These are phyloP conservation scores for Calliopum simillimum DNA, from an alignment of 2,888 invertebrate genomes.

Conservation along the genomic window DNA sequence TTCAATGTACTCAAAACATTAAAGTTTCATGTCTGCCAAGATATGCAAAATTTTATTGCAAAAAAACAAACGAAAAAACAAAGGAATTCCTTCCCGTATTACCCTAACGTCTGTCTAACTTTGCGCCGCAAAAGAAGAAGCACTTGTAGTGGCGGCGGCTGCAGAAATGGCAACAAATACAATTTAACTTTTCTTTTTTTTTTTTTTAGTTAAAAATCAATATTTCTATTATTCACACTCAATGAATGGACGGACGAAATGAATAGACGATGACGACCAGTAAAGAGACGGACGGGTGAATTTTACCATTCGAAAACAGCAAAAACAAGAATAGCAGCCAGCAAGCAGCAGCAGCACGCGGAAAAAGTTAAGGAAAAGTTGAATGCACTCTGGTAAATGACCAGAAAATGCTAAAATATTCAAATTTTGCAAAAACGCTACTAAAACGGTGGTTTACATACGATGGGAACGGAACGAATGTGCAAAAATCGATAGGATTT, in stretches of 20 bases:
- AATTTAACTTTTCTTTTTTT: no score
- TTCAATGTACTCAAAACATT: background rate
- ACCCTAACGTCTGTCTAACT: background rate
- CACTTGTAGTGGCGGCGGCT: background rate
- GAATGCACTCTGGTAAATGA: constrained; percentile 1
- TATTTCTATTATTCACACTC: constrained; percentile 6
- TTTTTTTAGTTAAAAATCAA: constrained; percentile 17
- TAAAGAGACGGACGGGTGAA: no score
- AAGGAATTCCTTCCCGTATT: background rate
- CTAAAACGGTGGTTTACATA: no score
- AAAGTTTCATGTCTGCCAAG: background rate
- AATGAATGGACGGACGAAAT: background rate
- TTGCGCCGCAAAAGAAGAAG: background rate
- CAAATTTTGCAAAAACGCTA: background rate
- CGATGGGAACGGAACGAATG: no score
- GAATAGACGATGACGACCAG: no score
- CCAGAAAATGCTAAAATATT: constrained; percentile 4
- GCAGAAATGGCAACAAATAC: no score
- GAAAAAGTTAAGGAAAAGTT: constrained; percentile 3
- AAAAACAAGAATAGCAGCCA: background rate
- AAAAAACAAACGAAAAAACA: background rate
- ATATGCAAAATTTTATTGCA: no score
- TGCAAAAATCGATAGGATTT: no score
- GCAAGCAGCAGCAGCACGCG: background rate
- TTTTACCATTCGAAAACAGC: background rate